Percentiles rank a stretch among this genome's conserved stretches.
phyloP scores from a whole-genome alignment of 2,113 vertebrate genomes.

The Hepsetus odoe region DNA sequence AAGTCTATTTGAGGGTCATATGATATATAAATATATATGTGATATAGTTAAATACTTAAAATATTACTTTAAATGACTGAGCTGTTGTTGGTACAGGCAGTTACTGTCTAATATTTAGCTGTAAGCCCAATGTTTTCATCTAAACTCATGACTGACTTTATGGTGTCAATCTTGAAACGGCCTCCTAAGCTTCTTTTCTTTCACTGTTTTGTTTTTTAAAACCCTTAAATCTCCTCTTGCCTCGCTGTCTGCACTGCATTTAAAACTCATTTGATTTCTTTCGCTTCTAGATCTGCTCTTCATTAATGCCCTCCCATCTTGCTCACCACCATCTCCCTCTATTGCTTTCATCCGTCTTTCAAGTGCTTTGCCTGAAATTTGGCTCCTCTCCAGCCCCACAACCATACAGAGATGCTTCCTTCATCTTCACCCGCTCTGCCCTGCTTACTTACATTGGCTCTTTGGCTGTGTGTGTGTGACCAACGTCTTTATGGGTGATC shows the following conservation, averaged over 20 bases:
- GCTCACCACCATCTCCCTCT: neutral
- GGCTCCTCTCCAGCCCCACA: conserved; percentile 52
- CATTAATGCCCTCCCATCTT: conserved; percentile 31
- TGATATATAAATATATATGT: no score
- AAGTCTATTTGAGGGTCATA: no score
- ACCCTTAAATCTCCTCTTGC: neutral
- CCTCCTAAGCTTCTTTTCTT: neutral
- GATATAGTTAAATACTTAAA: no score
- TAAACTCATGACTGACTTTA: neutral
- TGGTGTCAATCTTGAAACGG: neutral
- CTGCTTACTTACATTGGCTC: conserved; percentile 49
- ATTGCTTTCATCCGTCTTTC: conserved; percentile 39
- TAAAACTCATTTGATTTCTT: conserved; percentile 4
- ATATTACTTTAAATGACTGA: no score
- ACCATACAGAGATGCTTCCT: conserved; percentile 45
- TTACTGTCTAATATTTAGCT: no score
- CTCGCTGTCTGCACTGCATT: neutral
- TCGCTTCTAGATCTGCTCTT: conserved; percentile 37
- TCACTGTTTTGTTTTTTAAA: neutral
- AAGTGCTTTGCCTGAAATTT: conserved; percentile 44
- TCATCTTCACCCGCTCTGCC: conserved; percentile 55
- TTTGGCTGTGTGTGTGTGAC: conserved; percentile 44
- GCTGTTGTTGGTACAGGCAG: no score
- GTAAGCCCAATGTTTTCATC: neutral
- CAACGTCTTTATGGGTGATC: conserved; percentile 53